Evolutionary conservation across 2,797 vertebrate species (phyloP), one percentile per base, ranked within the genome.

Genomic region (Phoxinus dragarum): DNA sequence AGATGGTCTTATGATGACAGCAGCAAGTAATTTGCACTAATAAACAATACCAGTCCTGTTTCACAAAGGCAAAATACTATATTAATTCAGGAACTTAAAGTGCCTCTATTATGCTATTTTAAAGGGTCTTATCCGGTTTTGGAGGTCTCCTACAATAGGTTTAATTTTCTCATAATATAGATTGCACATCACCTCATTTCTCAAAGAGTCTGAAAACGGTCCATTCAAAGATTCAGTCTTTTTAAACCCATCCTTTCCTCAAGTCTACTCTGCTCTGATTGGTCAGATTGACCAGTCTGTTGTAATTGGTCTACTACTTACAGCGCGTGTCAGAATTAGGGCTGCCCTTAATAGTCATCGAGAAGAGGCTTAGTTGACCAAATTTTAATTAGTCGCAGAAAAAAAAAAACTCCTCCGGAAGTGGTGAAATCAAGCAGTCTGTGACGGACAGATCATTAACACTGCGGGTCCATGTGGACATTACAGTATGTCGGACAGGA

Each of bases 11-110:
- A 52, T 67, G 42, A 76, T 76, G 59, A 76, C 47, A 54, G 23
- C 1, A 42, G 34, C 52, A 88, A 10, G 88, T 64, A 23, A 61
- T 78, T 89, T 78, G 71, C 44, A 84, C 38, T 68, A 68, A 72
- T 17, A 52, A 67, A 85, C n/a, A 87, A 80, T 80, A 71, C 67
- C 80, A 86, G 16, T 11, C 36, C 21, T 44, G 84, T 34, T 61
- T 64, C 6, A 61, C 38, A 59, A 82, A n/a, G 19, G 19, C 14
- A 61, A 78, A 21, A 64, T 59, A 9, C 23, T 61, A 23, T 0
- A 82, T 75, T 10, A 66, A 47, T 19, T 74, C 6, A 19, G 7
- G 31, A 74, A 9, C 11, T 16, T 64, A 66, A 61, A 31, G n/a
- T 64, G 2, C 5, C 61, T 12, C n/a, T 27, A 64, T 27, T 31